Conservation (phyloP, 2,888 invertebrate genomes). For the Tridacna crocea region DNA sequence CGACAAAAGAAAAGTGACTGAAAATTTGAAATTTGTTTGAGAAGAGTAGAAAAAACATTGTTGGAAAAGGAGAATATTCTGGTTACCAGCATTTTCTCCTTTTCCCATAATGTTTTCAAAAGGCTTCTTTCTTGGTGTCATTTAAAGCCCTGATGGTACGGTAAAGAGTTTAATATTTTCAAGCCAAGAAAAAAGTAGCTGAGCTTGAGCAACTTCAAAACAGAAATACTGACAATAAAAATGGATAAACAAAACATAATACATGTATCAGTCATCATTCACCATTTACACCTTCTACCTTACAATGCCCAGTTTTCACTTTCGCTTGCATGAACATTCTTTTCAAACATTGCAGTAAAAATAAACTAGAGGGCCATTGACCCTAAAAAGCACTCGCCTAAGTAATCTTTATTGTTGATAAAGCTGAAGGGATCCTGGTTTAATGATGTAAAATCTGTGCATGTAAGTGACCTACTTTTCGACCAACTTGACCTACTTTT, state of each 20-base stretch:
- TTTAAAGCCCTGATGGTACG: not conserved
- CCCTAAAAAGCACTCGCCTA: too few relatives aligned
- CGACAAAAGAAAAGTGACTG: not conserved
- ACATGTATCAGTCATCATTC: not conserved
- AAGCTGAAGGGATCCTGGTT: too few relatives aligned
- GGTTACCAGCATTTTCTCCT: not conserved
- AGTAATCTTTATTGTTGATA: too few relatives aligned
- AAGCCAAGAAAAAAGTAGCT: not conserved
- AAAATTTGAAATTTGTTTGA: not conserved
- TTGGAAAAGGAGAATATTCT: not conserved
- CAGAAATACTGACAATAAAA: slow-evolving; percentile 10
- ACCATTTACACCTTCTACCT: not conserved
- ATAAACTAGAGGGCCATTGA: too few relatives aligned
- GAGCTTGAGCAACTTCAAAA: slow-evolving; percentile 17
- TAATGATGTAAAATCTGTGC: too few relatives aligned
- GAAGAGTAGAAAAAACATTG: not conserved
- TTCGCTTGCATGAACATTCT: too few relatives aligned
- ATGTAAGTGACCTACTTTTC: too few relatives aligned
- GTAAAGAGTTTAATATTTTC: not conserved
- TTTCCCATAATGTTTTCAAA: not conserved
- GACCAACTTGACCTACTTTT: too few relatives aligned
- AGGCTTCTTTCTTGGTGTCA: not conserved
- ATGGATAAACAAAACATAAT: not conserved
- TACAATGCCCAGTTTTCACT: not conserved
- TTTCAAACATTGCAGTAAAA: too few relatives aligned